Evolutionary conservation across 2,888 invertebrate genomes (phyloP), one percentile per base, ranked within the genome.

Genomic region (Seira musarum): DNA sequence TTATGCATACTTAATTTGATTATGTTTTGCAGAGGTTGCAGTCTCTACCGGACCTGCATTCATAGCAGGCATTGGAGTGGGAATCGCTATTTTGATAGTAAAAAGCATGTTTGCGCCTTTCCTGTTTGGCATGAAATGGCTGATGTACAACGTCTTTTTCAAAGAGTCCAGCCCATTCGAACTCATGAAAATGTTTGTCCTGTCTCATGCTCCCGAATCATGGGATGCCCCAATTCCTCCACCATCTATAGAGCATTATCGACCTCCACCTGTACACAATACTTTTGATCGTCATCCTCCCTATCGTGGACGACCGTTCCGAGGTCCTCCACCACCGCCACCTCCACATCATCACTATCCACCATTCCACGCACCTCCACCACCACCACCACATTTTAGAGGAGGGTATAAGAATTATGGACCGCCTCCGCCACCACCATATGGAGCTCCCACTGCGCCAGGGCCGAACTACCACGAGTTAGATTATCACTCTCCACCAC

Each of bases 61-160:
- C 90, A 90, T 92, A 88, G 91, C 92, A 86, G 92, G 92, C 78
- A 91, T 93, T 87, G 92, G 92, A 82, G 90, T 92, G 89, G 92
- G 92, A 88, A 91, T 94, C 91, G 88, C 93, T 90, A 93, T 93
- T 64, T 92, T 93, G 89, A 95, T 94, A 30, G 90, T 96, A 78
- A 96, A 95, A 90, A 95, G 95, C 84, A 91, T 96, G 87, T 91
- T 86, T 35, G 82, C 95, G 87, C 96, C 96, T 0, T 90, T 96
- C 70, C 91, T 95, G 87, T 92, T 96, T 87, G 96, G 94, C 0
- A 92, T 95, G 87, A 96, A 96, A 89, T 94, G 94, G 46, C 91
- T 95, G 64, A 90, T 96, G 22, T 91, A 96, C 40, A 95, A 95
- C 8, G 92, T 96, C 90, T 95, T 96, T 89, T 91, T 96, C 74